phyloP scores from a whole-genome alignment of 2,797 vertebrate genomes.

The Peromyscus aztecus region DNA sequence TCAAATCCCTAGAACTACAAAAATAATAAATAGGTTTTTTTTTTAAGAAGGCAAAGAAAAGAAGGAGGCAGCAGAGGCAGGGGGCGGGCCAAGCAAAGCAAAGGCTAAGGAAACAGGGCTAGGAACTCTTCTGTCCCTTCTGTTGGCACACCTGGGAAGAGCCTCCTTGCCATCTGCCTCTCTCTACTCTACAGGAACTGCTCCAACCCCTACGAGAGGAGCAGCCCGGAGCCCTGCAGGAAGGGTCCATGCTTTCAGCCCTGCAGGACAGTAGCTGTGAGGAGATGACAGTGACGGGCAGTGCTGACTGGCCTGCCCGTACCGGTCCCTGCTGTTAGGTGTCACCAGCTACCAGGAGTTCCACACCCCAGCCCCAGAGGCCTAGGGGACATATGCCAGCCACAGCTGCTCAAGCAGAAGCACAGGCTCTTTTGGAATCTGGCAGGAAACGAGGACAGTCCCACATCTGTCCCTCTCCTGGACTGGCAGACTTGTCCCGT shows the following conservation, averaged over 20 bases:
- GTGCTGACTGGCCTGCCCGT: background rate
- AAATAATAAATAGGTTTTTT: background rate
- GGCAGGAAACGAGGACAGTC: conserved; percentile 1
- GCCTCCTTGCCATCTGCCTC: background rate
- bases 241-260: background rate
- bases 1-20: background rate
- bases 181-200: background rate
- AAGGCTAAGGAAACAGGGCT: background rate
- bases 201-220: background rate
- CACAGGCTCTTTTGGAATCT: background rate
- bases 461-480: background rate
- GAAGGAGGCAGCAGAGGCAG: too few relatives aligned
- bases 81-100: background rate
- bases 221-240: background rate
- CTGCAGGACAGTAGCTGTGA: background rate
- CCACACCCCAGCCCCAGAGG: background rate
- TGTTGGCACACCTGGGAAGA: background rate
- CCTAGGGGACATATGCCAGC: background rate
- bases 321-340: background rate
- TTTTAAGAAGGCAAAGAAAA: background rate
- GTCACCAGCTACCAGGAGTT: background rate
- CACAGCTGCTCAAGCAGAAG: background rate
- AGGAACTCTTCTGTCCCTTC: background rate
- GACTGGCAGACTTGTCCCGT: background rate
- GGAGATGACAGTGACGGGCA: background rate